Percentiles rank a stretch among this genome's conserved stretches.
Evolutionary conservation across 2,113 vertebrate genomes (phyloP).

Genomic region (Chaetodon trifascialis): DNA sequence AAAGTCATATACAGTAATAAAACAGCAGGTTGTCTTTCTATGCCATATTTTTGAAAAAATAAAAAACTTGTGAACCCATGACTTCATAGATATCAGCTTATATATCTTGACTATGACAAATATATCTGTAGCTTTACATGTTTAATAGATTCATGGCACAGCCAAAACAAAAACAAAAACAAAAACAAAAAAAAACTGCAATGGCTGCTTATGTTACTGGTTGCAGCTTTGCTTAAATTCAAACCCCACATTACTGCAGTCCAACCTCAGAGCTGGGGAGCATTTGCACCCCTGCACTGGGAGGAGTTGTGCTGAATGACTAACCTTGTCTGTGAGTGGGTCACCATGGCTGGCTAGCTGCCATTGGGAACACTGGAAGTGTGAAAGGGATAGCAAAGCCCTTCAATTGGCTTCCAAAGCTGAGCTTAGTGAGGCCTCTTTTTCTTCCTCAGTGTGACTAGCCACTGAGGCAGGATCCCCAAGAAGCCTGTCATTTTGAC

Average conservation of each 20-base stretch:
- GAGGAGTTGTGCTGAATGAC: conserved; percentile 53
- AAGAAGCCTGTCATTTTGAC: conserved; percentile 86
- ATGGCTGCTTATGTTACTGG: too few relatives aligned
- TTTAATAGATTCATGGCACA: not conserved
- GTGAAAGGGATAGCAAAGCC: conserved; percentile 80
- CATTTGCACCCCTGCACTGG: conserved; percentile 40
- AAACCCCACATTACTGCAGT: not conserved
- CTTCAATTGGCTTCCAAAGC: conserved; percentile 78
- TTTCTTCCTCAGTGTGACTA: conserved; percentile 82
- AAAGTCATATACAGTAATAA: not conserved
- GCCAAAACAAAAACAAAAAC: not conserved
- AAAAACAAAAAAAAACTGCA: not conserved
- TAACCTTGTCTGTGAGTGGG: conserved; percentile 69
- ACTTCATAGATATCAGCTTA: not conserved
- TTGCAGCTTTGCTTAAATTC: not conserved
- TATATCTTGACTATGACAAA: not conserved
- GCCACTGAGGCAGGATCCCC: conserved; percentile 57
- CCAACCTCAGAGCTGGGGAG: conserved; percentile 13
- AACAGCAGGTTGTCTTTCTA: not conserved
- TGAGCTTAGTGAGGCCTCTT: conserved; percentile 80
- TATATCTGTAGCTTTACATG: not conserved
- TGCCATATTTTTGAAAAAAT: not conserved
- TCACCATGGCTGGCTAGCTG: conserved; percentile 78
- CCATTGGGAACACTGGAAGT: conserved; percentile 75
- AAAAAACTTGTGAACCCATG: not conserved